Base-by-base conservation (phyloP, 2,888 invertebrate genomes). In the Eugnorisma glareosa region DNA sequence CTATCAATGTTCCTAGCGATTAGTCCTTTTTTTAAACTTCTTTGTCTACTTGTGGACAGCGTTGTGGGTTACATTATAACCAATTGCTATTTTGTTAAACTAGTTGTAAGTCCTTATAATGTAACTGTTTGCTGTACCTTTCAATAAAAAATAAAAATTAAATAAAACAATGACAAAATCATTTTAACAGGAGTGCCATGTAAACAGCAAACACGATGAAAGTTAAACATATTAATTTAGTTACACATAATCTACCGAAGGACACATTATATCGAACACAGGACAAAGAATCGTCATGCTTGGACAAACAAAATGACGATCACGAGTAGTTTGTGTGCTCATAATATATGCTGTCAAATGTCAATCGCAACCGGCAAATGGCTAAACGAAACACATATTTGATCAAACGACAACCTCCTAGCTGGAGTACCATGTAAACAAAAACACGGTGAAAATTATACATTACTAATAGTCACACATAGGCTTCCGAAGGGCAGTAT, bases 151-250 rank as follows among this genome's bases (percentile, higher is more conserved):
- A n/a, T n/a, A n/a, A n/a, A n/a, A n/a, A n/a, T n/a, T n/a, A n/a
- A n/a, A n/a, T n/a, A n/a, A n/a, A n/a, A n/a, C n/a, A n/a, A 73
- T 63, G 15, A 67, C 45, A 37, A 6, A 51, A n/a, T 10, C 51
- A 11, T 11, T 51, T 18, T n/a, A n/a, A 51, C 10, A n/a, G 4
- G 0, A 83, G 68, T 66, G 73, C 18, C 61, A 68, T 74, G 31
- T 48, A n/a, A 83, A 80, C 70, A 71, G 15, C 67, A 28, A 73
- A 80, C 54, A 61, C 11, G 28, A 31, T 45, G 71, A 67, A 67
- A 57, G 61, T 43, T 37, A 67, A 77, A 77, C 48, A 73, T n/a
- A 8, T 48, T 24, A 67, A 71, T 68, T 31, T 18, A 43, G 48
- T 66, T 59, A 63, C 3, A 40, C 35, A 43, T 37, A n/a, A 18